Conservation (phyloP, 1,140 invertebrate species). For the Berghia stephanieae region DNA sequence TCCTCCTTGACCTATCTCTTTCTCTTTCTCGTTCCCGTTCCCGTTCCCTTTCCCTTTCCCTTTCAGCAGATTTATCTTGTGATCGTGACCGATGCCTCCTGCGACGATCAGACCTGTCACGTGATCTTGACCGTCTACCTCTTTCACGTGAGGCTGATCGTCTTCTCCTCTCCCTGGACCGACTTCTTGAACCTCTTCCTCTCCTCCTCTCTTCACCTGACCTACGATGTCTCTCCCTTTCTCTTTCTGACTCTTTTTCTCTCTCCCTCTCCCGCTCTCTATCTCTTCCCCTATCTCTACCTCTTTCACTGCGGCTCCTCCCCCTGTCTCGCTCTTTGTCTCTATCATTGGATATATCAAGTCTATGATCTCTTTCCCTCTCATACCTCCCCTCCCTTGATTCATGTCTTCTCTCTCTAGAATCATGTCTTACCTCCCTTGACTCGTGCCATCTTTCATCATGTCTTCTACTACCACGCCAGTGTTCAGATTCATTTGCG, state of each 20-base stretch:
- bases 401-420: too few species aligned
- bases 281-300: not conserved
- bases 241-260: conserved; percentile 18
- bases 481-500: conserved; percentile 17
- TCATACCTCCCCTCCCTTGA: conserved; percentile 13
- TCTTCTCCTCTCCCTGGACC: not conserved
- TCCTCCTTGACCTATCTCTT: conserved; percentile 23
- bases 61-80: not conserved
- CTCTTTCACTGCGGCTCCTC: too few species aligned
- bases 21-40: not conserved
- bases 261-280: conserved; percentile 12
- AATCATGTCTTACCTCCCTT: conserved; percentile 26
- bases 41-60: not conserved
- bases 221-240: not conserved
- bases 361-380: conserved; percentile 16
- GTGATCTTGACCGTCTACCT: conserved; percentile 15
- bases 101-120: conserved; percentile 11
- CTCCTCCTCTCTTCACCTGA: not conserved
- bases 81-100: conserved; percentile 28
- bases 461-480: conserved; percentile 24
- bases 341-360: conserved; percentile 25
- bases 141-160: conserved; percentile 9
- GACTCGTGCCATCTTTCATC: conserved; percentile 26
- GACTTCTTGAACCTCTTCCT: not conserved
- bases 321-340: conserved; percentile 17